Evolutionary conservation across 2,113 vertebrate species (phyloP).

Genomic region (Vulpes lagopus): DNA sequence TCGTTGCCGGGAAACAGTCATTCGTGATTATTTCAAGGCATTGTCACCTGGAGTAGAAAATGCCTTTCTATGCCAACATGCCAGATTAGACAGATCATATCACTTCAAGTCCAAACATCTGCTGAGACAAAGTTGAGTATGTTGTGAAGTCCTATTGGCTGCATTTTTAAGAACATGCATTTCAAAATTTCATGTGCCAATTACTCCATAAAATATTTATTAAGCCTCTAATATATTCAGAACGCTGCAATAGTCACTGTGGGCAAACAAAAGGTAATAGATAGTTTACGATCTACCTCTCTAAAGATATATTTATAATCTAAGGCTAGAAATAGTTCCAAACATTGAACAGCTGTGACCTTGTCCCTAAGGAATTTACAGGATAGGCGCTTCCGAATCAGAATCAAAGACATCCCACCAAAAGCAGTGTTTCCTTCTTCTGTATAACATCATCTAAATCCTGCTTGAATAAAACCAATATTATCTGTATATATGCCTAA

Average conservation of each 20-base stretch:
- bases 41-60: conserved; percentile 77
- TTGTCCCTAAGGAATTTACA: conserved; percentile 42
- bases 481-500: background rate
- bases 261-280: background rate
- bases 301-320: conserved; percentile 47
- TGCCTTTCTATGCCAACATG: conserved; percentile 68
- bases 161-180: conserved; percentile 10
- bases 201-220: conserved; percentile 71
- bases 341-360: conserved; percentile 50
- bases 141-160: conserved; percentile 25
- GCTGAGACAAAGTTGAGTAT: conserved; percentile 28
- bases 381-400: background rate
- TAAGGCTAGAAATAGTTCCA: conserved; percentile 43
- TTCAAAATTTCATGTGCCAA: conserved; percentile 66
- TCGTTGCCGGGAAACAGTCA: conserved; percentile 60
- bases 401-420: background rate
- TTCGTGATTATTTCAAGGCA: conserved; percentile 71
- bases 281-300: conserved; percentile 5
- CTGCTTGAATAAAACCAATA: background rate
- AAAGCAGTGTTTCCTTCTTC: background rate
- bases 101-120: conserved; percentile 70
- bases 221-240: conserved; percentile 46
- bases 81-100: conserved; percentile 74
- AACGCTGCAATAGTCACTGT: background rate
- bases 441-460: background rate